These are phyloP conservation scores for Rotaria sp. DNA, from an alignment of 2,888 invertebrate species.

Conservation along the genomic window DNA sequence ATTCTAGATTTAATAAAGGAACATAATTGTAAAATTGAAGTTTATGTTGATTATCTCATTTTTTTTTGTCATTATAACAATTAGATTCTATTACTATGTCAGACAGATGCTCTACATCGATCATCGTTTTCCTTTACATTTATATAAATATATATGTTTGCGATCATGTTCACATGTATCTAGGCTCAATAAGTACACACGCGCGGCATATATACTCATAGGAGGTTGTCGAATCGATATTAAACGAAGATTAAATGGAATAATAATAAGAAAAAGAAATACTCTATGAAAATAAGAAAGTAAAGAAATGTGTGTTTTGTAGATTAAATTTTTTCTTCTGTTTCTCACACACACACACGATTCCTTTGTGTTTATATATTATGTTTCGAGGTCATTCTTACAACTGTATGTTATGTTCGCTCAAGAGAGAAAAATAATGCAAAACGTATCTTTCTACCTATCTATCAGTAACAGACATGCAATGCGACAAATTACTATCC, in stretches of 20 bases:
- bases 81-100: background rate
- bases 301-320: background rate
- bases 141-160: background rate
- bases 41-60: background rate
- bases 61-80: background rate
- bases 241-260: conserved; percentile 16
- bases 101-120: background rate
- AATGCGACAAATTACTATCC: conserved; percentile 5
- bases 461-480: conserved; percentile 15
- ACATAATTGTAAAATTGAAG: background rate
- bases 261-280: background rate
- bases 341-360: background rate
- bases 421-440: background rate
- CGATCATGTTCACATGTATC: background rate
- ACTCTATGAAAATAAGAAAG: background rate
- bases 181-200: background rate
- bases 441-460: conserved; percentile 10
- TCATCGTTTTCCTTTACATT: background rate
- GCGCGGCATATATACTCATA: background rate
- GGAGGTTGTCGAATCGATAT: background rate
- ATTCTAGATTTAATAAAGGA: background rate
- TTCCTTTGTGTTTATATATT: conserved; percentile 17
- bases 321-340: background rate
- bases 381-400: conserved; percentile 2
- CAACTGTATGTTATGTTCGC: background rate